These are phyloP conservation scores for Heliconius himera DNA, from an alignment of 1,140 invertebrate genomes.

Conservation along the genomic window DNA sequence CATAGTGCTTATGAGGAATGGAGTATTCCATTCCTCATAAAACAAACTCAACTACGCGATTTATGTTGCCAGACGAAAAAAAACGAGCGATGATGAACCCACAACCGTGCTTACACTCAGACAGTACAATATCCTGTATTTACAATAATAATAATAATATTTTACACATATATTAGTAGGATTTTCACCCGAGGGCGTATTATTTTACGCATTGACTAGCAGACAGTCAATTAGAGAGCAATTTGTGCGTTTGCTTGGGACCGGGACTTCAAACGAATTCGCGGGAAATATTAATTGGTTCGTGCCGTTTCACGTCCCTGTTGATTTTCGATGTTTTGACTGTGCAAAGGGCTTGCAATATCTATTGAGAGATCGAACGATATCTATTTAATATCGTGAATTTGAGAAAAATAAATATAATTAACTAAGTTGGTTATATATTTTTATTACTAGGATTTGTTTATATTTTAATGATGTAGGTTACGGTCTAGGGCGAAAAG, in stretches of 20 bases:
- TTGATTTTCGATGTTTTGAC: slow-evolving; percentile 27
- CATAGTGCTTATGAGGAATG: too few species aligned
- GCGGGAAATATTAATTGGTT: slow-evolving; percentile 45
- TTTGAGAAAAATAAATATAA: slow-evolving; percentile 6
- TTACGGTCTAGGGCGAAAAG: too few species aligned
- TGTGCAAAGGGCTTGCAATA: background rate
- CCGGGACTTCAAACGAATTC: slow-evolving; percentile 46
- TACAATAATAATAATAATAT: background rate
- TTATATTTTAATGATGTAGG: too few species aligned
- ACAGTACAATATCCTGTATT: background rate
- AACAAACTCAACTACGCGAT: too few species aligned
- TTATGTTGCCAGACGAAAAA: too few species aligned
- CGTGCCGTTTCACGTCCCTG: slow-evolving; percentile 21
- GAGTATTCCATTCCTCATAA: too few species aligned
- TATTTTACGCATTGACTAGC: slow-evolving; percentile 64
- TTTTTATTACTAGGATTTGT: too few species aligned
- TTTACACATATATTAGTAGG: background rate
- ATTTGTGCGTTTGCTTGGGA: slow-evolving; percentile 47
- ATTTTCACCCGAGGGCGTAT: slow-evolving; percentile 29
- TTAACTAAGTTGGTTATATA: background rate
- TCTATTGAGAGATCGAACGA: background rate
- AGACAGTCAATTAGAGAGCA: slow-evolving; percentile 54
- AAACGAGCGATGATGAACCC: background rate
- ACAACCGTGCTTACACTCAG: background rate
- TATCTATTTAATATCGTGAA: background rate